Evolutionary conservation across 2,888 invertebrate species (phyloP), one percentile per base, ranked within the genome.

Genomic region (Lapara coniferarum): DNA sequence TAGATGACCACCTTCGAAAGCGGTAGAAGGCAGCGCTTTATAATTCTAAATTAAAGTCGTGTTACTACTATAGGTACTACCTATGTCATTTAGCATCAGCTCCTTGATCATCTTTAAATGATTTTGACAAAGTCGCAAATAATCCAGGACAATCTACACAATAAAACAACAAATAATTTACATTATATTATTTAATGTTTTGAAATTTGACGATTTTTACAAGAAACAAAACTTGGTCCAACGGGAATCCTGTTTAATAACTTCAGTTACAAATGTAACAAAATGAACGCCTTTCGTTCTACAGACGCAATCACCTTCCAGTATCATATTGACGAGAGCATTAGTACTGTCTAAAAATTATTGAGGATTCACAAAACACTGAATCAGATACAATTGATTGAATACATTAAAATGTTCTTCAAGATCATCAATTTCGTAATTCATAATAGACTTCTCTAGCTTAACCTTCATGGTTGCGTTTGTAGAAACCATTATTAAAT

Each of bases 181-280:
- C 91, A 90, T 91, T 86, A 84, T 90, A 84, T 89, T 86, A 87
- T 87, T 90, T 88, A 89, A 89, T 87, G 89, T 91, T 88, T 87
- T 80, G 86, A 86, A 91, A 90, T 89, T 87, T 90, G 89, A 85
- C 85, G 83, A 82, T 85, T 90, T 78, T 87, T 84, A 87, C 85
- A 85, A 79, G 82, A 91, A 92, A 91, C 82, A 83, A 88, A 92
- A 86, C 82, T 89, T 90, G 90, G 91, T 90, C 91, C 89, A 87
- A 91, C 86, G 89, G 82, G 82, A 83, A 87, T 86, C 87, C 86
- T 85, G 85, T 83, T 82, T 80, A 89, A 88, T 86, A 90, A 89
- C 83, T 81, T 86, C 81, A 82, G 78, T 82, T 78, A 58, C 37
- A 59, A 68, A 56, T 66, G n/a, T 37, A 69, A 69, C 68, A 59